Percentiles rank a stretch among this genome's conserved stretches.
phyloP scores from a whole-genome alignment of 2,888 invertebrate genomes.

The Melipona beecheii region DNA sequence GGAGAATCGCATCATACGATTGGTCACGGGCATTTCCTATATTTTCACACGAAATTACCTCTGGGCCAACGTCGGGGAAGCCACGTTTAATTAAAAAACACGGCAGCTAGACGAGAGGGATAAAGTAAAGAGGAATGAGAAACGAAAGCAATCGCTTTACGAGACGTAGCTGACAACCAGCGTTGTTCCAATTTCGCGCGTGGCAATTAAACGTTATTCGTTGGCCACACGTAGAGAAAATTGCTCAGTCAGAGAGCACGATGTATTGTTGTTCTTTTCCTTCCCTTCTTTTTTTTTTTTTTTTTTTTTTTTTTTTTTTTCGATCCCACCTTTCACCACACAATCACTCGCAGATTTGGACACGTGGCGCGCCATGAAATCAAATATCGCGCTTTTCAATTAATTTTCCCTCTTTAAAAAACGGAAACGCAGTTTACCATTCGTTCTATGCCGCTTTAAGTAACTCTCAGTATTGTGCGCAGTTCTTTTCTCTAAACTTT shows the following conservation, averaged over 20 bases:
- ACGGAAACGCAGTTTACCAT: slow-evolving; percentile 2
- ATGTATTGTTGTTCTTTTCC: slow-evolving; percentile 56
- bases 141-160: slow-evolving; percentile 72
- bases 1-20: slow-evolving; percentile 26
- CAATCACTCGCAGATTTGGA: slow-evolving; percentile 52
- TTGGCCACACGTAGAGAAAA: slow-evolving; percentile 65
- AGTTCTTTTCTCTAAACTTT: neutral
- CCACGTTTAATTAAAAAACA: slow-evolving; percentile 72
- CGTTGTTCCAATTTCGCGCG: slow-evolving; percentile 74
- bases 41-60: slow-evolving; percentile 58
- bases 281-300: slow-evolving; percentile 9
- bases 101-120: slow-evolving; percentile 22
- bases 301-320: slow-evolving; percentile 8
- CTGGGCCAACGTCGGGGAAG: slow-evolving; percentile 26
- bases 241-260: slow-evolving; percentile 69
- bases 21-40: slow-evolving; percentile 53
- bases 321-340: neutral
- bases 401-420: slow-evolving; percentile 36
- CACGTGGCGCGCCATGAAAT: slow-evolving; percentile 55
- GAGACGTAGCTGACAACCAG: slow-evolving; percentile 59
- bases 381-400: slow-evolving; percentile 64
- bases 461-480: neutral
- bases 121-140: slow-evolving; percentile 51
- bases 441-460: neutral
- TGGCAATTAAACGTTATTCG: slow-evolving; percentile 78